phyloP scores from a whole-genome alignment of 2,888 invertebrate genomes.

The Dermolepida albohirtum region DNA sequence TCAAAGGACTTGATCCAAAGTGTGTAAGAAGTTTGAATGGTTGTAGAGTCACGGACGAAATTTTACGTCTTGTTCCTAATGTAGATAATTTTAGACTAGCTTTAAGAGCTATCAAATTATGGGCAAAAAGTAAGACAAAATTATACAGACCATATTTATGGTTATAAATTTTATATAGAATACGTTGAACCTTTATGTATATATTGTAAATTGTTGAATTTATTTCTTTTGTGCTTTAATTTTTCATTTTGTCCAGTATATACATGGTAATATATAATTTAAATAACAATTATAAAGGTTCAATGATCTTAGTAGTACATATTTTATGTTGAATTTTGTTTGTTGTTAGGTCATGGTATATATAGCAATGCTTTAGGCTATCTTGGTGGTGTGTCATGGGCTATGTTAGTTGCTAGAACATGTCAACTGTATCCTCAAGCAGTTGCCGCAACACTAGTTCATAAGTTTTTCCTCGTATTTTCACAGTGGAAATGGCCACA shows the following conservation, averaged over 20 bases:
- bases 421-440: conserved; percentile 99
- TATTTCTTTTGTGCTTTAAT: background rate
- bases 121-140: conserved; percentile 90
- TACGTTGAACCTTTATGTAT: conserved; percentile 15
- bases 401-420: conserved; percentile 97
- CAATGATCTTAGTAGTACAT: background rate
- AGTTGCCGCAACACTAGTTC: conserved; percentile 91
- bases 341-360: conserved; percentile 85
- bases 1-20: conserved; percentile 95
- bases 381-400: conserved; percentile 99
- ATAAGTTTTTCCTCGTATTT: conserved; percentile 99
- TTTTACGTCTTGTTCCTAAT: conserved; percentile 93
- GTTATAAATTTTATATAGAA: background rate
- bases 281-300: conserved; percentile 4
- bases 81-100: conserved; percentile 94
- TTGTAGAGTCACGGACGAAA: conserved; percentile 98
- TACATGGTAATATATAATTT: too few relatives aligned
- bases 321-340: conserved; percentile 27
- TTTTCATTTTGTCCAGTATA: background rate
- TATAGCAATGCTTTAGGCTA: conserved; percentile 99
- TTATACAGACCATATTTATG: conserved; percentile 2
- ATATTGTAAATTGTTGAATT: background rate
- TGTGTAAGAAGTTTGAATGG: conserved; percentile 98
- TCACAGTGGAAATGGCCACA: conserved; percentile 99
- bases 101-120: conserved; percentile 93